Base-by-base conservation (phyloP, 2,797 vertebrate species). In the Sebastes baramenuke region DNA sequence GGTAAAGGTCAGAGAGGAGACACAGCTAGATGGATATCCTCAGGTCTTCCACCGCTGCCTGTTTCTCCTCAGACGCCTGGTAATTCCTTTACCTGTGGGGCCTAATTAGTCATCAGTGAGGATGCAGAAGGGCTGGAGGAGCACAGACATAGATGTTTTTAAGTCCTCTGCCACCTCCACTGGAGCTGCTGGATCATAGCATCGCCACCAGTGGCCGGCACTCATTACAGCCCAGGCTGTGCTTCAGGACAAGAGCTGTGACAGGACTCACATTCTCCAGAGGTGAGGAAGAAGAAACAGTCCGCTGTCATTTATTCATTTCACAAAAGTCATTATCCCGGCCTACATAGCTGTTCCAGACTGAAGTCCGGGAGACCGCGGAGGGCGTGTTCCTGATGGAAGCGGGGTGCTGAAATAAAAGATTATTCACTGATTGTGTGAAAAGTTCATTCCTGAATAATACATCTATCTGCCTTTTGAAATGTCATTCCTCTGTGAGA, bases 171-270 rank as follows among this genome's bases (percentile, higher is more conserved):
- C 38, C 8, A 8, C 76, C 46, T 67, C 74, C 36, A 71, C 70
- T 6, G 59, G 77, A 87, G 72, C 59, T 2, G 72, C 59, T 3
- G 18, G 54, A 25, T n/a, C 83, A 90, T 85, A 85, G 81, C 82
- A 86, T 91, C 75, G 10, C 72, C 91, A 86, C 62, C 81, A 34
- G 60, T 55, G 79, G 72, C 68, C 77, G n/a, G 58, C 64, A n/a
- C 85, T 94, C 90, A 92, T 94, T 93, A 94, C 65, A 76, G 66
- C 62, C 67, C 5, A 2, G 71, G 56, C 73, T 62, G n/a, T 6
- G 66, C 85, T 82, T 8, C 73, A 84, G 81, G 83, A 91, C 84
- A 29, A 55, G 84, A 71, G 59, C 75, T 27, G 56, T 60, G 81
- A 86, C 75, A 80, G 75, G 72, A 58, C 52, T 67, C 73, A 8